phyloP scores from a whole-genome alignment of 2,797 vertebrate genomes.

The Macropodus opercularis region DNA sequence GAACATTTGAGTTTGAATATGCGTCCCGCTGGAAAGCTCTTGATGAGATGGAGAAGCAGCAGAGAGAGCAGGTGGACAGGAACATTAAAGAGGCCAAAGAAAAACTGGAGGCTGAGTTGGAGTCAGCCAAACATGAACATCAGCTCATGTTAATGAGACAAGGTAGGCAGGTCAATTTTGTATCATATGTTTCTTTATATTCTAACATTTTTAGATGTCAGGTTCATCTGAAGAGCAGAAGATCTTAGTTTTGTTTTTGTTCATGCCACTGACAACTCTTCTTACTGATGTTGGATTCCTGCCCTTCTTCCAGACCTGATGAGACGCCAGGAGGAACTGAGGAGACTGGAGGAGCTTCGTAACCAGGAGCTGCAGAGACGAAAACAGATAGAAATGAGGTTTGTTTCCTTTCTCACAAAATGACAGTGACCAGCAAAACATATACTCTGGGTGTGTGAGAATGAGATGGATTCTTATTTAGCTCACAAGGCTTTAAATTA shows the following conservation, averaged over 20 bases:
- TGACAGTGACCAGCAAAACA: background rate
- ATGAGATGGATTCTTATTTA: no score
- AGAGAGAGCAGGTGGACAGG: constrained; percentile 93
- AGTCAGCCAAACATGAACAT: constrained; percentile 96
- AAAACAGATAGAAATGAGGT: constrained; percentile 97
- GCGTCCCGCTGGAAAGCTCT: constrained; percentile 98
- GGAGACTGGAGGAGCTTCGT: constrained; percentile 93
- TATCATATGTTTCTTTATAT: no score
- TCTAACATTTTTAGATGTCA: no score
- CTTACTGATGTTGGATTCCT: background rate
- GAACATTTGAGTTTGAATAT: constrained; percentile 98
- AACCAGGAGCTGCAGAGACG: constrained; percentile 97
- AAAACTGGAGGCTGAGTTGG: constrained; percentile 97
- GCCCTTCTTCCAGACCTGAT: constrained; percentile 87
- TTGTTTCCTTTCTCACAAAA: constrained; percentile 25
- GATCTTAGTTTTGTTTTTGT: background rate
- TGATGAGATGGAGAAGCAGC: constrained; percentile 97
- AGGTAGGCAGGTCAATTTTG: constrained; percentile 75
- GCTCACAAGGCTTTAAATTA: no score
- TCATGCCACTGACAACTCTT: no score
- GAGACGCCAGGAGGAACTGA: constrained; percentile 95
- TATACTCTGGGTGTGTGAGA: no score
- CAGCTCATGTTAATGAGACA: constrained; percentile 99
- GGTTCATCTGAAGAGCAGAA: no score
- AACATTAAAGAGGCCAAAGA: constrained; percentile 97